Evolutionary conservation across 2,888 invertebrate genomes (phyloP).

Genomic region (Brachypalpus laphriformis): DNA sequence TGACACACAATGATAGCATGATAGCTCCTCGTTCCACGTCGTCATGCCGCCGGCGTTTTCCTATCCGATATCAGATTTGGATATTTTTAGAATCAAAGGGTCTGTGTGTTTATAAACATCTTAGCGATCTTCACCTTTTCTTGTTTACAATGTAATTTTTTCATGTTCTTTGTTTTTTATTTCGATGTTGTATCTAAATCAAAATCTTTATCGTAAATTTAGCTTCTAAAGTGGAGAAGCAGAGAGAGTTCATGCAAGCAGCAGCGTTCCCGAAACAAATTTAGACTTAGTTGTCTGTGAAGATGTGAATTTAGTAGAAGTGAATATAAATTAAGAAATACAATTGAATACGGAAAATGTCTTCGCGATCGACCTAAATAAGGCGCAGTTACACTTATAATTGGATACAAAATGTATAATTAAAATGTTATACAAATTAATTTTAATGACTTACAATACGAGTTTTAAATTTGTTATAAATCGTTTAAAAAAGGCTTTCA

Average conservation of each 20-base stretch:
- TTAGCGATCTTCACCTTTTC: slow-evolving; percentile 36
- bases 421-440: not conserved
- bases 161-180: not conserved
- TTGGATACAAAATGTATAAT: not conserved
- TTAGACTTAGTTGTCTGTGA: not conserved
- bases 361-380: not conserved
- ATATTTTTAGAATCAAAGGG: slow-evolving; percentile 60
- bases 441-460: not conserved
- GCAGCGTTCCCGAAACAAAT: not conserved
- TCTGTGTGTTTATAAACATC: slow-evolving; percentile 57
- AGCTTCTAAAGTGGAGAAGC: not conserved
- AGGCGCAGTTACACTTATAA: not conserved
- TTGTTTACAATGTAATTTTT: slow-evolving; percentile 18
- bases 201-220: slow-evolving; percentile 18
- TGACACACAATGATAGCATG: slow-evolving; percentile 18
- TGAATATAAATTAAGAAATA: not conserved
- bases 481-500: no score
- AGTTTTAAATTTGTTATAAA: no score
- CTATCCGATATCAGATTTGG: slow-evolving; percentile 6
- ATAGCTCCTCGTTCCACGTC: not conserved
- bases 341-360: not conserved
- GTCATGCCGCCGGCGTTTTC: not conserved
- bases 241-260: not conserved
- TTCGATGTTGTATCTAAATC: not conserved
- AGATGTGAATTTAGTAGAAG: not conserved